Percentiles rank a stretch among this genome's conserved stretches.
phyloP scores from a whole-genome alignment of 2,888 invertebrate species.

The Tortricodes alternella region DNA sequence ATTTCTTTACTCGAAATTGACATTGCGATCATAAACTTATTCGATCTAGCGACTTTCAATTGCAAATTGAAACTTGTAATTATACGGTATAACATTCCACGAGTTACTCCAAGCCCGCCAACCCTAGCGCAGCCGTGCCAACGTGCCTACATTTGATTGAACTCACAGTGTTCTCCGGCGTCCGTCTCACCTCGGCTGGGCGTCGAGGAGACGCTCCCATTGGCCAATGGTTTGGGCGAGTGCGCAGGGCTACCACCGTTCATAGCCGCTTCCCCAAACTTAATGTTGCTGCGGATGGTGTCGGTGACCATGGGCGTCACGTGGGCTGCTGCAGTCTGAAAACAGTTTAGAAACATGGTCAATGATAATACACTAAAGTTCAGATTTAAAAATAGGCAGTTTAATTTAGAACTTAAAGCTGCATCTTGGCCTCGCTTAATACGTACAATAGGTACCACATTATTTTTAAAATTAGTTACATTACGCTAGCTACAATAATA shows the following conservation, averaged over 20 bases:
- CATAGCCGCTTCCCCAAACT: conserved; percentile 74
- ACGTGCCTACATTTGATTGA: conserved; percentile 69
- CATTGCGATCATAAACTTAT: no score
- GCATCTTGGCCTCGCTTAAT: no score
- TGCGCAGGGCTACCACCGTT: conserved; percentile 63
- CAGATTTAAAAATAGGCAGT: no score
- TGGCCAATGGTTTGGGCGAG: conserved; percentile 60
- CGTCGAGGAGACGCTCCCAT: conserved; percentile 69
- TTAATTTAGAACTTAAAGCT: no score
- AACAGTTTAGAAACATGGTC: conserved; percentile 33
- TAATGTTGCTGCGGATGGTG: conserved; percentile 84
- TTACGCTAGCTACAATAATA: no score
- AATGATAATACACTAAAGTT: no score
- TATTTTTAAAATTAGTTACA: no score
- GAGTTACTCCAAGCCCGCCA: conserved; percentile 10
- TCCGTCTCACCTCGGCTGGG: conserved; percentile 80
- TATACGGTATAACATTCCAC: conserved; percentile 30
- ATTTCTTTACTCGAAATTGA: no score
- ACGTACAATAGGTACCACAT: no score
- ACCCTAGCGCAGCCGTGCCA: conserved; percentile 31
- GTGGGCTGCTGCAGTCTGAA: conserved; percentile 70
- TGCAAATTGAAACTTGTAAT: neutral
- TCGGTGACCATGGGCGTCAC: conserved; percentile 82
- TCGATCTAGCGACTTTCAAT: neutral
- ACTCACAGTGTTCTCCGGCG: conserved; percentile 75